These are phyloP conservation scores for Carassius gibelio DNA, from an alignment of 2,113 vertebrate species.

Conservation along the genomic window DNA sequence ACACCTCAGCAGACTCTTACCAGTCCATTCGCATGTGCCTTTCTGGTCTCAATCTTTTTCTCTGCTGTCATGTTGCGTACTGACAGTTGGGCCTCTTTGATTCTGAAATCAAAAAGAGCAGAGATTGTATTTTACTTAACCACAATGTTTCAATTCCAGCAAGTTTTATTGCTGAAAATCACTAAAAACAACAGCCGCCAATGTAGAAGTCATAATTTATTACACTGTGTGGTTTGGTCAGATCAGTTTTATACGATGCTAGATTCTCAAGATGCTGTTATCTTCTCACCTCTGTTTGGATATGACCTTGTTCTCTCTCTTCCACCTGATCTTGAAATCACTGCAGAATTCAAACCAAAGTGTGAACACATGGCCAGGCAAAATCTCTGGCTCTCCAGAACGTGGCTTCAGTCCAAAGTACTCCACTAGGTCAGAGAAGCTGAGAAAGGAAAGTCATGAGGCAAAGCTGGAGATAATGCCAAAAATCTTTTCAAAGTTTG, in stretches of 20 bases:
- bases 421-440: conserved; percentile 86
- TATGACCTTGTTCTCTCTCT: conserved; percentile 90
- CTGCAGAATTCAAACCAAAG: conserved; percentile 97
- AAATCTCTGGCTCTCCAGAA: conserved; percentile 85
- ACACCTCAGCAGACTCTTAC: conserved; percentile 69
- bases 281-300: conserved; percentile 87
- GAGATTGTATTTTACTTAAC: neutral
- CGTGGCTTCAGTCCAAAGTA: conserved; percentile 91
- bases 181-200: neutral
- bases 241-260: neutral
- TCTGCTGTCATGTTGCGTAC: conserved; percentile 89
- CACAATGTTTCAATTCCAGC: neutral
- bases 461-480: neutral
- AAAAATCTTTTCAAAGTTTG: neutral
- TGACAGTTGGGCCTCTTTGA: conserved; percentile 88
- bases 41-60: conserved; percentile 95
- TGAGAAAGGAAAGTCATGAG: conserved; percentile 63
- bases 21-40: conserved; percentile 89
- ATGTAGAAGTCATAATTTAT: neutral
- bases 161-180: neutral
- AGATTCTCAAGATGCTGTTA: neutral
- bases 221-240: neutral
- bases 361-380: conserved; percentile 84
- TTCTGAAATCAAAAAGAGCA: conserved; percentile 70
- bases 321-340: conserved; percentile 95